phyloP scores from a whole-genome alignment of 2,797 vertebrate species.

The Orestias chungarensis region DNA sequence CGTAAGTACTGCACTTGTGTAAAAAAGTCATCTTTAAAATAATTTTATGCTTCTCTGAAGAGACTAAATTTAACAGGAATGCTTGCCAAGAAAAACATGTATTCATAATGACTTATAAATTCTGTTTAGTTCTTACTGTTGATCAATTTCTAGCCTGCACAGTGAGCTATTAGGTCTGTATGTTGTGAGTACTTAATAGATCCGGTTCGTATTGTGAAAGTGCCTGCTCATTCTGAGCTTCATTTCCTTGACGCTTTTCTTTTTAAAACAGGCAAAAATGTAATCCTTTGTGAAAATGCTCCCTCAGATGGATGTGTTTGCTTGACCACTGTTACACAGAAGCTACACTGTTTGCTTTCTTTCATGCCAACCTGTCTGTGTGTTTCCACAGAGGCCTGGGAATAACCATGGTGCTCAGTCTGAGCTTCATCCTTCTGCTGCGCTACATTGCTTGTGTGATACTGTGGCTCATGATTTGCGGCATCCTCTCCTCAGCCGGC shows the following conservation, averaged over 20 bases:
- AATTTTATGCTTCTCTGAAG: neutral
- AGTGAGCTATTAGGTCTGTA: neutral
- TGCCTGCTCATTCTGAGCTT: neutral
- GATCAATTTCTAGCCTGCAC: neutral
- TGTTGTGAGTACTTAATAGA: neutral
- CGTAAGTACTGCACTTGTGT: constrained; percentile 81
- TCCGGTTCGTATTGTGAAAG: neutral
- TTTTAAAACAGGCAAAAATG: neutral
- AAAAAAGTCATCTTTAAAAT: neutral
- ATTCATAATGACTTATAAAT: too few relatives aligned
- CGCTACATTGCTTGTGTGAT: constrained; percentile 89
- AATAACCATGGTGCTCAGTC: constrained; percentile 90
- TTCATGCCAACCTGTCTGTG: constrained; percentile 16
- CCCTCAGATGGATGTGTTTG: neutral
- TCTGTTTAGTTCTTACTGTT: neutral
- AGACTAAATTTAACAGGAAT: neutral
- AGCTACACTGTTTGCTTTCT: neutral
- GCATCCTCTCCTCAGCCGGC: constrained; percentile 84
- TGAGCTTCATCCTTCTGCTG: constrained; percentile 90
- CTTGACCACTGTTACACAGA: neutral
- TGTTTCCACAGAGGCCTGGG: constrained; percentile 84
- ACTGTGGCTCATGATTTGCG: constrained; percentile 90
- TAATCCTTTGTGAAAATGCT: neutral
- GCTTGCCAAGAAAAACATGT: too few relatives aligned
- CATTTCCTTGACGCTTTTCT: neutral